A percentile compares a stretch with the other conserved stretches of the same genome.
Evolutionary conservation across 2,113 vertebrate genomes (phyloP).

Genomic region (Plecturocebus donacophilus): DNA sequence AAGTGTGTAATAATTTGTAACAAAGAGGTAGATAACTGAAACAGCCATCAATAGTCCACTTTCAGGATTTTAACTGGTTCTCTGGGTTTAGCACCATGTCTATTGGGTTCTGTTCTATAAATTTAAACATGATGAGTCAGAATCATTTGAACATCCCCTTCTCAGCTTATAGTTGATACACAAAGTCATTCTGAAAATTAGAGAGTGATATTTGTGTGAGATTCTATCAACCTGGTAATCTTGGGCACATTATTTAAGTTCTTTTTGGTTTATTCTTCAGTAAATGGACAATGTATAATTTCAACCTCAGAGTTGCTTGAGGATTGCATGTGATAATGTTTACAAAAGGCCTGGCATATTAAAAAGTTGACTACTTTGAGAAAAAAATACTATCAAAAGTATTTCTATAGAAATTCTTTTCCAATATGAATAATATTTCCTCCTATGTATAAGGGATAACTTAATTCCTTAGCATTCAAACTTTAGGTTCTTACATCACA

Average conservation of each 20-base stretch:
- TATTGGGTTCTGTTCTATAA: neutral
- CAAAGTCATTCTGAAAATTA: neutral
- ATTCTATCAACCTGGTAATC: rapidly evolving
- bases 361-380: neutral
- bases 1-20: rapidly evolving
- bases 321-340: neutral
- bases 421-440: neutral
- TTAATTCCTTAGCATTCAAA: neutral
- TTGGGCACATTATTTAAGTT: neutral
- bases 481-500: neutral
- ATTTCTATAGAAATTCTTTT: neutral
- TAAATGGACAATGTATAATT: too few species aligned
- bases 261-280: too few species aligned
- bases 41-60: rapidly evolving
- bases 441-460: too few species aligned
- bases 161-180: rapidly evolving
- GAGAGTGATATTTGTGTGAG: rapidly evolving
- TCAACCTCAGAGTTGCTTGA: neutral
- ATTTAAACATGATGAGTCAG: neutral
- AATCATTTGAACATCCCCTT: too few species aligned
- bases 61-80: neutral
- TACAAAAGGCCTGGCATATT: neutral
- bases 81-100: neutral
- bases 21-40: rapidly evolving
- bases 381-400: neutral